phyloP scores from a whole-genome alignment of 2,797 vertebrate genomes.

The Aselliscus stoliczkanus region DNA sequence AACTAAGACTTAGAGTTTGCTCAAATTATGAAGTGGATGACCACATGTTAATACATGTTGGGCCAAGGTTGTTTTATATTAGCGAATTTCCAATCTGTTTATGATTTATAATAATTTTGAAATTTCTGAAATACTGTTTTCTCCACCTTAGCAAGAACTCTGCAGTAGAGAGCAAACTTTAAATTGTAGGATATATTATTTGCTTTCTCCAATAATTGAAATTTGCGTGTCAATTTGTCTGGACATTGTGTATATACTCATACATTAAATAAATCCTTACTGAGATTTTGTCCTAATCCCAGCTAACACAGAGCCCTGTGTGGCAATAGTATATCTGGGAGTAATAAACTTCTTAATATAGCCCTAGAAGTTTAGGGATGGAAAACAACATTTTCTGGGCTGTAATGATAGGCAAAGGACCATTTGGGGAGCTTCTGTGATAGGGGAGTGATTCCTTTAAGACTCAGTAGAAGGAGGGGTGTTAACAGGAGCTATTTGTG shows the following conservation, averaged over 20 bases:
- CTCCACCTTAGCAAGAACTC: not conserved
- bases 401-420: not conserved
- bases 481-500: not conserved
- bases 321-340: not conserved
- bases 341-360: not conserved
- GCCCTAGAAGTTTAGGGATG: not conserved
- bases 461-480: not conserved
- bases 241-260: not conserved
- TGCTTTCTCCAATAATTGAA: conserved; percentile 6
- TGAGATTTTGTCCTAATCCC: not conserved
- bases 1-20: not conserved
- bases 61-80: not conserved
- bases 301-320: not conserved
- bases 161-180: not conserved
- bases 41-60: not conserved
- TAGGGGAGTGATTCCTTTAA: not conserved
- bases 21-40: not conserved
- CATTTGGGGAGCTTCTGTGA: not conserved
- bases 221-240: not conserved
- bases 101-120: not conserved
- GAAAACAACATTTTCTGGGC: not conserved
- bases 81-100: not conserved
- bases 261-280: not conserved
- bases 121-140: conserved; percentile 40
- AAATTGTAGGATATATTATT: not conserved